Percentiles rank a stretch among this genome's conserved stretches.
These are phyloP conservation scores for Glaucopsyche alexis DNA, from an alignment of 2,888 invertebrate genomes.

Conservation along the genomic window DNA sequence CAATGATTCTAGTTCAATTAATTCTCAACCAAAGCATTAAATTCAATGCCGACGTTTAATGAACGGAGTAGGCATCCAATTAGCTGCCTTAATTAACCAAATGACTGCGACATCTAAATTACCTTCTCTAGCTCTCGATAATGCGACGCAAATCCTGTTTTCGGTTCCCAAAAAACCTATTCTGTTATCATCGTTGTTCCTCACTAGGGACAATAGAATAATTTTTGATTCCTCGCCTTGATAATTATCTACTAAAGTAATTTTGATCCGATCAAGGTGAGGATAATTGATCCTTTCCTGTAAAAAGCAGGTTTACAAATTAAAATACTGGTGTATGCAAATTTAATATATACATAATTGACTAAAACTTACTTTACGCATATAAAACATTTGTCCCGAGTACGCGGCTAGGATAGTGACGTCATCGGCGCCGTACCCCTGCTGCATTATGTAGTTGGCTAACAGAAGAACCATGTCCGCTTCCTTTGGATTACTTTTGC, in stretches of 20 bases:
- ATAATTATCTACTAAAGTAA: constrained; percentile 87
- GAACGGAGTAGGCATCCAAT: too few species aligned
- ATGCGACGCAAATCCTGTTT: constrained; percentile 88
- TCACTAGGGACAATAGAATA: constrained; percentile 87
- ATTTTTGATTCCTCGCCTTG: constrained; percentile 91
- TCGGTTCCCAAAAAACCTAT: constrained; percentile 86
- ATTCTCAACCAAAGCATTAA: too few species aligned
- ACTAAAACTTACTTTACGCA: constrained; percentile 65
- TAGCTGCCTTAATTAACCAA: too few species aligned
- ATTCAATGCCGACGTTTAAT: too few species aligned
- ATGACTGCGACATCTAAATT: neutral
- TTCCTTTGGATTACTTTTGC: constrained; percentile 82
- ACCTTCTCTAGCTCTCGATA: constrained; percentile 83
- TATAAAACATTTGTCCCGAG: constrained; percentile 84
- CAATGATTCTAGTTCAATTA: too few species aligned
- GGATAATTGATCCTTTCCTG: constrained; percentile 55
- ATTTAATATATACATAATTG: neutral
- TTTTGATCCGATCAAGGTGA: constrained; percentile 75
- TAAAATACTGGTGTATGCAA: too few species aligned
- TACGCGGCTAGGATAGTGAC: constrained; percentile 88
- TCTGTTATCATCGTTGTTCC: constrained; percentile 82
- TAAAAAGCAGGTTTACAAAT: constrained; percentile 35
- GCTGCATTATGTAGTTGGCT: constrained; percentile 82
- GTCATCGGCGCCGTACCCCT: constrained; percentile 81
- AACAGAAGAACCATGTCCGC: constrained; percentile 80